A percentile compares a stretch with the other conserved stretches of the same genome.
phyloP scores from a whole-genome alignment of 2,888 invertebrate species.

The Cancer borealis region DNA sequence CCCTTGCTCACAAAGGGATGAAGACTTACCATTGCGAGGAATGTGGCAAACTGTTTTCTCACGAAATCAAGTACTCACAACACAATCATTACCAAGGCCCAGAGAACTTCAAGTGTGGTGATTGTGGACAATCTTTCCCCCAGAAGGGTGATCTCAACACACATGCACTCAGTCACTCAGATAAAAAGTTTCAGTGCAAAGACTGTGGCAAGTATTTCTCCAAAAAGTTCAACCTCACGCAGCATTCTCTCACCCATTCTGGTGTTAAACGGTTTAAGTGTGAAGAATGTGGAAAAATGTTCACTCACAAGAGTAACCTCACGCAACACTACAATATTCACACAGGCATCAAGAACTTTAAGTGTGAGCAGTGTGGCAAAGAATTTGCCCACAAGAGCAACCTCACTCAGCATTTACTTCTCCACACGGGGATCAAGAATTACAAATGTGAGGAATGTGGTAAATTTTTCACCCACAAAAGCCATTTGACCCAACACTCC shows the following conservation, averaged over 20 bases:
- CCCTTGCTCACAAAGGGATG: constrained; percentile 1
- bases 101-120: constrained; percentile 8
- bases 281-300: constrained; percentile 48
- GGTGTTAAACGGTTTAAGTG: constrained; percentile 52
- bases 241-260: constrained; percentile 55
- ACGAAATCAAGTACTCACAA: not conserved
- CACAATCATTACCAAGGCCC: not conserved
- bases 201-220: constrained; percentile 43
- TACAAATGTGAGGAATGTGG: constrained; percentile 55
- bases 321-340: constrained; percentile 41
- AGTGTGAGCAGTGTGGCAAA: constrained; percentile 24
- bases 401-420: constrained; percentile 30
- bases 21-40: constrained; percentile 51
- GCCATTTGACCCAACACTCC: constrained; percentile 38
- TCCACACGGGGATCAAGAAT: constrained; percentile 36
- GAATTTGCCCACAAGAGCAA: not conserved
- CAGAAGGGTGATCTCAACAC: constrained; percentile 43
- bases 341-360: constrained; percentile 35
- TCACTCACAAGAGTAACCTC: constrained; percentile 41
- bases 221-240: constrained; percentile 23
- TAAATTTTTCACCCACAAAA: constrained; percentile 46
- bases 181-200: constrained; percentile 51
- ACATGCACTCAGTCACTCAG: constrained; percentile 36
- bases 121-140: constrained; percentile 38
- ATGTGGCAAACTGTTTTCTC: constrained; percentile 48